Percentiles rank a stretch among this genome's conserved stretches.
Evolutionary conservation across 2,888 invertebrate genomes (phyloP).

Genomic region (Caenorhabditis auriculariae): DNA sequence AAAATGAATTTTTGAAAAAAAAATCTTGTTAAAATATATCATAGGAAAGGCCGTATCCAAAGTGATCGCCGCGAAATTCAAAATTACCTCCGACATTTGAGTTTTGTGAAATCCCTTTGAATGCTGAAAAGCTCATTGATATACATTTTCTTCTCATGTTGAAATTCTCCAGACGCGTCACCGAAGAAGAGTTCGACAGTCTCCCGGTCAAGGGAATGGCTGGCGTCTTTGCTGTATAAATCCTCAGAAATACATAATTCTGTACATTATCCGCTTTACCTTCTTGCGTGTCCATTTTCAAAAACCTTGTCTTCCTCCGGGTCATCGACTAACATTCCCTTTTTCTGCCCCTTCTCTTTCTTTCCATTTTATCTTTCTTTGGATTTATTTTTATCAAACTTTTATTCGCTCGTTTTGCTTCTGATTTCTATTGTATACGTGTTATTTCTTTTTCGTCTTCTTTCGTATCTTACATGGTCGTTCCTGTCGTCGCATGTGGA

Average conservation of each 20-base stretch:
- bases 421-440: slow-evolving; percentile 1
- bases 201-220: slow-evolving; percentile 29
- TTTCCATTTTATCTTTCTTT: not conserved
- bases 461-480: too few species aligned
- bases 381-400: too few species aligned
- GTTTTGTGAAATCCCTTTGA: too few species aligned
- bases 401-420: not conserved
- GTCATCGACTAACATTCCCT: not conserved
- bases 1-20: too few species aligned
- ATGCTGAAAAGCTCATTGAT: too few species aligned
- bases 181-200: slow-evolving; percentile 14
- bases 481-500: too few species aligned
- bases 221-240: slow-evolving; percentile 12
- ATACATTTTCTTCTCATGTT: not conserved
- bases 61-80: too few species aligned
- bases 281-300: not conserved
- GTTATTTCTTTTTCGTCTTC: not conserved
- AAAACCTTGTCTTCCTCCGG: not conserved
- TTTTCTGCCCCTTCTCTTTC: slow-evolving; percentile 1
- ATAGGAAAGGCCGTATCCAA: too few species aligned
- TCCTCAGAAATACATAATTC: not conserved
- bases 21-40: too few species aligned
- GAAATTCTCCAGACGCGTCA: slow-evolving; percentile 33
- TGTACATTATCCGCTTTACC: not conserved
- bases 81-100: too few species aligned